These are phyloP conservation scores for Phrynocephalus versicolor DNA, from an alignment of 2,113 vertebrate species.

Conservation along the genomic window DNA sequence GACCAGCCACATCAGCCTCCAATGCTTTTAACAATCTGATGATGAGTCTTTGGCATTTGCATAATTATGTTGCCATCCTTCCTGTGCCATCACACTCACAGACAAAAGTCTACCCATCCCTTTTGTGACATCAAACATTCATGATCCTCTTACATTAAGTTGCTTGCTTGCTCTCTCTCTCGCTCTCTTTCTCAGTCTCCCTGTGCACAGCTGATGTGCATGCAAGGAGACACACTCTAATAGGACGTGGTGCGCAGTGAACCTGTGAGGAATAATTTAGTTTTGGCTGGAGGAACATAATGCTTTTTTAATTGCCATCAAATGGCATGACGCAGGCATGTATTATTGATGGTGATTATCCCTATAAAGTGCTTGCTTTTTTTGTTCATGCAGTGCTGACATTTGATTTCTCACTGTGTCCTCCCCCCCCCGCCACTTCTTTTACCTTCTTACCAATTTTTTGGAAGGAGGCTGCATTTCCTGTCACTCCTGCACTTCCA, in stretches of 20 bases:
- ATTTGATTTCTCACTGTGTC: background rate
- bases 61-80: constrained; percentile 33
- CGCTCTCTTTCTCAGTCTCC: constrained; percentile 34
- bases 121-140: constrained; percentile 64
- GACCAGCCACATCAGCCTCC: background rate
- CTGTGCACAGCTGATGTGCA: constrained; percentile 24
- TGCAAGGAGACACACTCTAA: constrained; percentile 51
- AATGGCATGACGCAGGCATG: constrained; percentile 65
- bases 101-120: constrained; percentile 15
- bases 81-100: constrained; percentile 28
- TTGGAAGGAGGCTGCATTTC: background rate
- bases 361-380: constrained; percentile 47
- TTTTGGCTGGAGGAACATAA: constrained; percentile 64
- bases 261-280: constrained; percentile 69
- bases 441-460: background rate
- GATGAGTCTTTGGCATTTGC: constrained; percentile 15
- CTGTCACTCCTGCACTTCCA: rapidly evolving
- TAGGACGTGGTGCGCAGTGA: constrained; percentile 50
- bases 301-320: constrained; percentile 77
- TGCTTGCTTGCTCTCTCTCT: no score
- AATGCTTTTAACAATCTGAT: constrained; percentile 9
- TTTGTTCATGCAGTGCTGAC: background rate
- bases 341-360: constrained; percentile 73
- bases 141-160: constrained; percentile 49
- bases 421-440: constrained; percentile 1